A percentile compares a stretch with the other conserved stretches of the same genome.
phyloP scores from a whole-genome alignment of 2,797 vertebrate genomes.

The Myotis vivesi region DNA sequence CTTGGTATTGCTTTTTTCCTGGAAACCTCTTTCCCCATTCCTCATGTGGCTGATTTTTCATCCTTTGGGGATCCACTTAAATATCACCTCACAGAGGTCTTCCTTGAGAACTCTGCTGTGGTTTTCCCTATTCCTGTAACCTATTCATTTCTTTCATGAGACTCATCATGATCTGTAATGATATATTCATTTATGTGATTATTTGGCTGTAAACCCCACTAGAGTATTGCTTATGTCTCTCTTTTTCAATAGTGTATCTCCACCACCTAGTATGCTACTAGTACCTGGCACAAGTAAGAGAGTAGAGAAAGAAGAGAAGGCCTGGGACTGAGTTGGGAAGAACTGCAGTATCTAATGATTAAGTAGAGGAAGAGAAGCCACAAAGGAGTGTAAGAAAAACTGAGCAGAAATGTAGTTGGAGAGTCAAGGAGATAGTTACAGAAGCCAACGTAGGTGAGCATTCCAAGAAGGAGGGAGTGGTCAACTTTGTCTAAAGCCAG shows the following conservation, averaged over 20 bases:
- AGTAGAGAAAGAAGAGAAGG: slow-evolving; percentile 1
- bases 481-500: neutral
- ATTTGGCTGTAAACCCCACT: neutral
- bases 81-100: neutral
- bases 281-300: neutral
- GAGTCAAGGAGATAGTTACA: neutral
- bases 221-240: neutral
- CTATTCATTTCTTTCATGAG: slow-evolving; percentile 49
- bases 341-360: neutral
- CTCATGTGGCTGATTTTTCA: neutral
- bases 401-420: neutral
- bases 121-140: neutral
- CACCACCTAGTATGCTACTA: neutral
- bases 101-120: neutral
- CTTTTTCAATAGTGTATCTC: slow-evolving; percentile 22
- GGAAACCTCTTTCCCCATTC: slow-evolving; percentile 15
- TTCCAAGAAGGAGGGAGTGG: neutral
- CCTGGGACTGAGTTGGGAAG: neutral
- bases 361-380: neutral
- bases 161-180: slow-evolving; percentile 8
- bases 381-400: neutral
- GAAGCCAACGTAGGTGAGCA: neutral
- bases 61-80: slow-evolving; percentile 29
- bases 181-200: slow-evolving; percentile 25
- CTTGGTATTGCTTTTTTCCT: neutral